Conservation (phyloP, 2,888 invertebrate species). For the Anthrax anthrax region DNA sequence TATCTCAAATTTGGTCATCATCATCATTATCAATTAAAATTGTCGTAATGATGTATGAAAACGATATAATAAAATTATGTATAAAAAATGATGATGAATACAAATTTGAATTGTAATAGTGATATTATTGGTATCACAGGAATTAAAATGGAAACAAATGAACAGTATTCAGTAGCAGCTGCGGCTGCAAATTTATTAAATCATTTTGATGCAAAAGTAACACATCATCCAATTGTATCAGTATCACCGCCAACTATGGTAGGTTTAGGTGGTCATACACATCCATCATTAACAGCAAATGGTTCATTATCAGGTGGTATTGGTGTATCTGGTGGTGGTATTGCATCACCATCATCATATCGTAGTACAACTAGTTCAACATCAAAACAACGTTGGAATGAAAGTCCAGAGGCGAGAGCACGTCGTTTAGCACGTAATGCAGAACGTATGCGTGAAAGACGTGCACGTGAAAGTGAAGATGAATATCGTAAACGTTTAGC, state of each 20-base stretch:
- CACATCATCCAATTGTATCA: not conserved
- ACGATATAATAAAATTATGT: too few species aligned
- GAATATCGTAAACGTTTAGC: conserved; percentile 31
- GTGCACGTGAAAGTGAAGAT: conserved; percentile 32
- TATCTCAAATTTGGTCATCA: too few species aligned
- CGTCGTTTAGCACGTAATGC: conserved; percentile 34
- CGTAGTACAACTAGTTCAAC: conserved; percentile 1
- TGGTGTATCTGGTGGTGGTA: conserved; percentile 10
- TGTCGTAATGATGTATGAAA: too few species aligned
- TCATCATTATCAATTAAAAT: too few species aligned
- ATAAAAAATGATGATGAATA: too few species aligned
- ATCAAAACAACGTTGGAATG: conserved; percentile 31
- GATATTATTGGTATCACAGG: too few species aligned
- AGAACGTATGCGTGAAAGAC: conserved; percentile 33
- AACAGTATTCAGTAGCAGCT: conserved; percentile 16
- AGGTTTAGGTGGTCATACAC: not conserved
- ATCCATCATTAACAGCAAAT: not conserved
- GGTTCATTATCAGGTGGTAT: conserved; percentile 6
- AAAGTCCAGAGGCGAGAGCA: conserved; percentile 33
- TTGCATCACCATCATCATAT: conserved; percentile 12
- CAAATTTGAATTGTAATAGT: too few species aligned
- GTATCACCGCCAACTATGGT: not conserved
- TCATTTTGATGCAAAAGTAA: not conserved
- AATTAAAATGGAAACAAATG: conserved; percentile 34
- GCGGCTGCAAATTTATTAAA: not conserved